Conservation (phyloP, 2,888 invertebrate species). For the Cremastinae sp. region DNA sequence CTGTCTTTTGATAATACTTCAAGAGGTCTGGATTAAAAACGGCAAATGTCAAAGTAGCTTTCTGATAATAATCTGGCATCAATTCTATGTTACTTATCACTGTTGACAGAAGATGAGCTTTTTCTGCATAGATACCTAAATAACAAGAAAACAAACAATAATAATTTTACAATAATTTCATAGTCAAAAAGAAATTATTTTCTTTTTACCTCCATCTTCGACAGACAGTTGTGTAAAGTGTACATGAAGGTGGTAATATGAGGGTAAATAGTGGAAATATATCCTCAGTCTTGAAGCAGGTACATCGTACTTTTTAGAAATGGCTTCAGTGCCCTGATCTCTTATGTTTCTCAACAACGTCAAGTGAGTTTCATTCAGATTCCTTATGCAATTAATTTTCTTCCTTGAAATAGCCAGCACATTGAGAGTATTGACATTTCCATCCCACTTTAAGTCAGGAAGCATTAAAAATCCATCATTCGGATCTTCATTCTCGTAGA, state of each 20-base stretch:
- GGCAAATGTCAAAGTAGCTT: slow-evolving; percentile 90
- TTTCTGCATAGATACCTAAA: slow-evolving; percentile 89
- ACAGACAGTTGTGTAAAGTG: slow-evolving; percentile 92
- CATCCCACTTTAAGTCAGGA: slow-evolving; percentile 99
- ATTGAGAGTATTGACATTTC: slow-evolving; percentile 89
- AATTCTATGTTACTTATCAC: slow-evolving; percentile 95
- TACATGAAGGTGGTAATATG: slow-evolving; percentile 97
- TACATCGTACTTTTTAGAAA: slow-evolving; percentile 88
- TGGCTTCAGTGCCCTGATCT: slow-evolving; percentile 87
- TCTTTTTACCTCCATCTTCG: slow-evolving; percentile 85
- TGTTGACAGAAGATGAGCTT: slow-evolving; percentile 91
- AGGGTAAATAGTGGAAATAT: slow-evolving; percentile 97
- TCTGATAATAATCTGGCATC: slow-evolving; percentile 90
- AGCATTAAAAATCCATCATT: slow-evolving; percentile 92
- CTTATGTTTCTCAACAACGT: slow-evolving; percentile 91
- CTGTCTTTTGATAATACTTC: slow-evolving; percentile 26
- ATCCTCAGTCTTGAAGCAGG: slow-evolving; percentile 87
- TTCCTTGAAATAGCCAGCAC: slow-evolving; percentile 90
- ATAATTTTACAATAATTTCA: slow-evolving; percentile 9
- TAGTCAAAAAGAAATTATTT: slow-evolving; percentile 22
- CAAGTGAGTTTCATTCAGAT: slow-evolving; percentile 89
- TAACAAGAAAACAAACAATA: slow-evolving; percentile 5
- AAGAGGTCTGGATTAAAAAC: slow-evolving; percentile 82
- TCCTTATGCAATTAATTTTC: slow-evolving; percentile 91
- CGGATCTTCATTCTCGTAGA: slow-evolving; percentile 90